Evolutionary conservation across 2,797 vertebrate genomes (phyloP).

Genomic region (Alosa sapidissima): DNA sequence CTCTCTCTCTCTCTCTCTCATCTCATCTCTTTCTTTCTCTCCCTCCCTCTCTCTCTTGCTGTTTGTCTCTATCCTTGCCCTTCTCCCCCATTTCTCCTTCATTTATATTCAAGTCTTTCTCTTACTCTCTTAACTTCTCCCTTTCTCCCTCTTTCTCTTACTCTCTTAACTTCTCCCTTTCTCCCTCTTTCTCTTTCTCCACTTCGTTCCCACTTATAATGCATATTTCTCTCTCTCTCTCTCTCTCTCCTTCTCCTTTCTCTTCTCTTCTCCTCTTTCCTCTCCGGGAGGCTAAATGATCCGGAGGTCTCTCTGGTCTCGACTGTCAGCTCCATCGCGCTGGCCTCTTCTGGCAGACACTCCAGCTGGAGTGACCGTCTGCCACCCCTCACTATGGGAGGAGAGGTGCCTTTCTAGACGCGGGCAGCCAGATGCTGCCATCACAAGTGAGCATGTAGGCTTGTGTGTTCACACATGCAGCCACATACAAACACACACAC

Average conservation of each 20-base stretch:
- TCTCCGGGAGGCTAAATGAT: conserved; percentile 18
- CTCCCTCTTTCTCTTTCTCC: neutral
- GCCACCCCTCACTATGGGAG: conserved; percentile 30
- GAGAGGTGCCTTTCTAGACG: conserved; percentile 29
- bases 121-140: neutral
- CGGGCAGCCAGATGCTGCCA: conserved; percentile 46
- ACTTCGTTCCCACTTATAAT: neutral
- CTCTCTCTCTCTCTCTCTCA: neutral
- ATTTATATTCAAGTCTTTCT: neutral
- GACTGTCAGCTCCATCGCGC: conserved; percentile 32
- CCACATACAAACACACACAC: neutral
- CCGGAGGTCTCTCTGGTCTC: conserved; percentile 37
- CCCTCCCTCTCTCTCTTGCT: neutral
- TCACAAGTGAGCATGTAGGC: neutral
- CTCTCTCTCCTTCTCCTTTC: neutral
- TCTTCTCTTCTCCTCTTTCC: neutral
- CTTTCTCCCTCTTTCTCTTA: neutral
- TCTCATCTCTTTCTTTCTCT: neutral
- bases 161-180: neutral
- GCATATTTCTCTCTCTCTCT: neutral
- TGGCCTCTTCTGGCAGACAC: conserved; percentile 29
- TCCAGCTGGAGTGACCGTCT: conserved; percentile 42
- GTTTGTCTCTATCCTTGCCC: conserved; percentile 23
- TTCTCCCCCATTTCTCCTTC: conserved; percentile 19
- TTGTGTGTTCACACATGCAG: neutral